Evolutionary conservation across 2,797 vertebrate genomes (phyloP).

Genomic region (Varecia variegata): DNA sequence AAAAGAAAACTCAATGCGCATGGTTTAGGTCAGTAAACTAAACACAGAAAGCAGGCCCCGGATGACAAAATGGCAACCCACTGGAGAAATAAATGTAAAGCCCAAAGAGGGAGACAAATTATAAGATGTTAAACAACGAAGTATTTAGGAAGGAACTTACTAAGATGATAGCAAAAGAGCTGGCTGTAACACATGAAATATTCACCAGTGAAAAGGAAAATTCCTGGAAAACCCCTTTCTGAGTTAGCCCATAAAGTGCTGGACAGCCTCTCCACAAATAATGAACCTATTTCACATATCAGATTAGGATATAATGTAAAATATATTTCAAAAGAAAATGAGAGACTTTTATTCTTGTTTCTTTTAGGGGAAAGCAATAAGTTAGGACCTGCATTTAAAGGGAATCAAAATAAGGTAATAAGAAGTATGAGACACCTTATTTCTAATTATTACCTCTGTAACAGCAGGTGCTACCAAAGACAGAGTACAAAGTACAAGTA

Average conservation of each 20-base stretch:
- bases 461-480: not conserved
- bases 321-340: not conserved
- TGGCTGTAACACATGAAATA: not conserved
- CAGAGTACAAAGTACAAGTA: not conserved
- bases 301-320: not conserved
- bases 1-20: not conserved
- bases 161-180: not conserved
- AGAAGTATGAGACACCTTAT: not conserved
- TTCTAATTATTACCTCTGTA: not conserved
- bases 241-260: not conserved
- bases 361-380: not conserved
- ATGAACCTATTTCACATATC: not conserved
- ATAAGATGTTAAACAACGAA: not conserved
- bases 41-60: not conserved
- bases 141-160: not conserved
- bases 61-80: not conserved
- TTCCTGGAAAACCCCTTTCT: not conserved
- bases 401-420: not conserved
- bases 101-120: not conserved
- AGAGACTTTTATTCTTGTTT: not conserved
- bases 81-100: not conserved
- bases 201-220: not conserved
- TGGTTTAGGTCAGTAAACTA: not conserved
- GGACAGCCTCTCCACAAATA: not conserved
- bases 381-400: not conserved